Evolutionary conservation across 2,113 vertebrate genomes (phyloP), one percentile per base, ranked within the genome.

Genomic region (Rhipidura dahli): DNA sequence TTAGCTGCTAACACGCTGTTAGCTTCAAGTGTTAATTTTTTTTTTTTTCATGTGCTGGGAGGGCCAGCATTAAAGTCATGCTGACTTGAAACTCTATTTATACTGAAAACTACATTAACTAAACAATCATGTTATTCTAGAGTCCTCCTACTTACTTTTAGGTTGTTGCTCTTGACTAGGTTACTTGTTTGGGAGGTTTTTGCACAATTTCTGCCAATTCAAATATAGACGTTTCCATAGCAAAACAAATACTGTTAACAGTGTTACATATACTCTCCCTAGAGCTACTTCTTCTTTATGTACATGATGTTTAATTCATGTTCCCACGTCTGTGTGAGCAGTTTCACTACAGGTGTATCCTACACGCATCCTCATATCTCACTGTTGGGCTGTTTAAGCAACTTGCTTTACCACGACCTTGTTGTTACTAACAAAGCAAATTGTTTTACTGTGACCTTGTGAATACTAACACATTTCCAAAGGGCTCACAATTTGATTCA

Each of bases 1-100:
- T 95, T 96, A 97, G 92, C 89, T 96, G 80, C 96, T 96, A 96
- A 96, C 85, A 94, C 92, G 93, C 84, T 97, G 91, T 94, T 93
- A 96, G 96, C 90, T 92, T 97, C 69, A 83, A 95, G 91, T 50
- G n/a, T 89, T 95, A 89, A 42, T 88, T 59, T 80, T 93, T 95
- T 23, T n/a, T 81, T 94, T 96, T 96, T 96, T 45, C 51, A 80
- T 93, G 28, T 68, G 76, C 91, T 94, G 51, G 94, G 94, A 96
- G 90, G 85, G 63, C 95, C 75, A 89, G 59, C 88, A 94, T 96
- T 88, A 90, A 91, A 96, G 82, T 94, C 82, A 86, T 47, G 91
- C 50, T 93, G 91, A 87, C 79, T 96, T 76, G 94, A 92, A 95
- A 91, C 9, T 65, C 89, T 90, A 49, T 91, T 96, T 88, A 72